Base-by-base conservation (phyloP, 2,113 vertebrate species). In the Camelus bactrianus region DNA sequence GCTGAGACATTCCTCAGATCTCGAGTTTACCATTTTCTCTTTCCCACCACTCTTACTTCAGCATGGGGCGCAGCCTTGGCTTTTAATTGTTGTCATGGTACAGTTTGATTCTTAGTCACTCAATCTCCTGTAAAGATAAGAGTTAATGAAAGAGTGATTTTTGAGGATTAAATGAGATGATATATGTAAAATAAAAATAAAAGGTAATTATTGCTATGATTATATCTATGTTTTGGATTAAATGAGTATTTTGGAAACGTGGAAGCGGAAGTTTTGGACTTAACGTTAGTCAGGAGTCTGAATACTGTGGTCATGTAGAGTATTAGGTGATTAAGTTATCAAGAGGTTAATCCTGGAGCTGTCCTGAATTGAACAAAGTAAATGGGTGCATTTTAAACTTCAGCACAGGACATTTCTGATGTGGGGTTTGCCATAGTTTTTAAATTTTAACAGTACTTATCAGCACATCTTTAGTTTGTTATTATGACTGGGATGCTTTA, bases 101-200 rank as follows among this genome's bases (percentile, higher is more conserved):
- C 65, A 92, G 65, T 50, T 64, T 77, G 48, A 72, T 58, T 92
- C 52, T 75, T 90, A 69, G 32, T 94, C 73, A 91, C 26, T 80
- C 58, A 73, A 19, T 80, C 58, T 95, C 58, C 62, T 85, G 19
- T 89, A 73, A 90, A 62, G 52, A 28, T 70, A 83, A 69, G 46
- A 82, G 15, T 70, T 83, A 89, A 32, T 62, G 65, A 70, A 35
- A 83, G 46, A 83, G 62, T 56, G 24, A 60, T 60, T 73, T 62
- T 62, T 87, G 52, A 83, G 42, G 65, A 73, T 88, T 65, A 79
- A 93, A 52, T 76, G 62, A 58, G 69, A 35, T 90, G 22, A 58
- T 72, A 0, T 35, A 58, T 73, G 16, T 52, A 86, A 87, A 82
- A 89, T 30, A 92, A 75, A 69, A 83, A 86, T 88, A 80, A 86